Conservation (phyloP, 2,888 invertebrate species). For the Aphrophora alni region DNA sequence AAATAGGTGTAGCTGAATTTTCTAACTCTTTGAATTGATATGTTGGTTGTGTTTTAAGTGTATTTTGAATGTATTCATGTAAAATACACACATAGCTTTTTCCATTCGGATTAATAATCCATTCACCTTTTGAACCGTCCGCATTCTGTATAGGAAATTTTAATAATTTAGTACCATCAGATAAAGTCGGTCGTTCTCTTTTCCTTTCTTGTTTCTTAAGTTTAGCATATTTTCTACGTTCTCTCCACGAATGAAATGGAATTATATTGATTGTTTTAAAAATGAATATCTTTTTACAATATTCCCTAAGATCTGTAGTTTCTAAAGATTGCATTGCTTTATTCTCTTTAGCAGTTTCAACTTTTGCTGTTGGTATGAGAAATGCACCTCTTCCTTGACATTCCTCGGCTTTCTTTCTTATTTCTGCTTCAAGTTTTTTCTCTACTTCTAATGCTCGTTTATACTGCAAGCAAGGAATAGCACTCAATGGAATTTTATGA, state of each 20-base stretch:
- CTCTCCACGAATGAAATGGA: constrained; percentile 82
- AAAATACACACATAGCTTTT: constrained; percentile 95
- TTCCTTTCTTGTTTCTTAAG: constrained; percentile 76
- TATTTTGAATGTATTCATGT: constrained; percentile 97
- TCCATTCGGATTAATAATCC: constrained; percentile 97
- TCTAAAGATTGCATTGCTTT: constrained; percentile 81
- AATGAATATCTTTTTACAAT: constrained; percentile 84
- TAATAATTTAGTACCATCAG: constrained; percentile 90
- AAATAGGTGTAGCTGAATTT: constrained; percentile 92
- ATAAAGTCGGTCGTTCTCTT: constrained; percentile 82
- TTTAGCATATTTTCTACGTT: constrained; percentile 83
- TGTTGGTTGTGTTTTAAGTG: constrained; percentile 89
- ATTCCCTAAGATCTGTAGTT: constrained; percentile 77
- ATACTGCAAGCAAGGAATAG: constrained; percentile 94
- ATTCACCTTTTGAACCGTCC: constrained; percentile 64
- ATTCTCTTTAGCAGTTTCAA: constrained; percentile 88
- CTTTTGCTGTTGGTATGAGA: constrained; percentile 73
- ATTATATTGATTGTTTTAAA: constrained; percentile 74
- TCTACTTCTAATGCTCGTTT: constrained; percentile 78
- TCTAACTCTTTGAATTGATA: constrained; percentile 90
- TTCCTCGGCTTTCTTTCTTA: constrained; percentile 56
- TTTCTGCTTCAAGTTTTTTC: constrained; percentile 59
- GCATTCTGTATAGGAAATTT: constrained; percentile 73
- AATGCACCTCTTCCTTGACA: constrained; percentile 14
- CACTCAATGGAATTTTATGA: constrained; percentile 76